These are phyloP conservation scores for Tuberolachnus salignus DNA, from an alignment of 2,888 invertebrate species.

Conservation along the genomic window DNA sequence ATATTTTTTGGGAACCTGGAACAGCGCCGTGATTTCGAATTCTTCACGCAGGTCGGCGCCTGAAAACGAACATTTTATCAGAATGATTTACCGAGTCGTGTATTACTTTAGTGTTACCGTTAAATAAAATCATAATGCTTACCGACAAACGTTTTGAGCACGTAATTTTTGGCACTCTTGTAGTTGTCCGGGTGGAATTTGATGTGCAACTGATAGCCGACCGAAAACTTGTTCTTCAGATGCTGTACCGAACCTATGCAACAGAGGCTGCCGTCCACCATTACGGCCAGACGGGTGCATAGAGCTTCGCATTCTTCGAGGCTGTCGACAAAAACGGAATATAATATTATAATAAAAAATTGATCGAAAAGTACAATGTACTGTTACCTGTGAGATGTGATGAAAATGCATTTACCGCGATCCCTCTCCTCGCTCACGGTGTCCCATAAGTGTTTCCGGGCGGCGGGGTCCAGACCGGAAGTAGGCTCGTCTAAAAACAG, in stretches of 20 bases:
- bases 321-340: conserved; percentile 63
- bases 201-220: conserved; percentile 58
- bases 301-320: conserved; percentile 87
- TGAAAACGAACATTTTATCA: neutral
- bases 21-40: conserved; percentile 57
- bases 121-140: neutral
- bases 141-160: conserved; percentile 56
- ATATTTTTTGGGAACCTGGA: conserved; percentile 58
- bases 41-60: conserved; percentile 57
- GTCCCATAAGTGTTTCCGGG: conserved; percentile 81
- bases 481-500: conserved; percentile 68
- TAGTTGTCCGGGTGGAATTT: conserved; percentile 57
- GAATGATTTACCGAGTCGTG: no score
- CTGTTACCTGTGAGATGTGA: conserved; percentile 75
- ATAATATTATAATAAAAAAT: no score
- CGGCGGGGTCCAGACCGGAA: conserved; percentile 79
- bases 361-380: no score
- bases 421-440: conserved; percentile 73
- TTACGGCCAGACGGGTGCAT: conserved; percentile 79
- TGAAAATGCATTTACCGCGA: conserved; percentile 75
- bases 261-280: conserved; percentile 79
- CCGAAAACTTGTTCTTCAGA: conserved; percentile 72
- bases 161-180: conserved; percentile 53
- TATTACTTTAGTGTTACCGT: neutral
- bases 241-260: conserved; percentile 78